These are phyloP conservation scores for Caenorhabditis sp. DNA, from an alignment of 2,888 invertebrate genomes.

Conservation along the genomic window DNA sequence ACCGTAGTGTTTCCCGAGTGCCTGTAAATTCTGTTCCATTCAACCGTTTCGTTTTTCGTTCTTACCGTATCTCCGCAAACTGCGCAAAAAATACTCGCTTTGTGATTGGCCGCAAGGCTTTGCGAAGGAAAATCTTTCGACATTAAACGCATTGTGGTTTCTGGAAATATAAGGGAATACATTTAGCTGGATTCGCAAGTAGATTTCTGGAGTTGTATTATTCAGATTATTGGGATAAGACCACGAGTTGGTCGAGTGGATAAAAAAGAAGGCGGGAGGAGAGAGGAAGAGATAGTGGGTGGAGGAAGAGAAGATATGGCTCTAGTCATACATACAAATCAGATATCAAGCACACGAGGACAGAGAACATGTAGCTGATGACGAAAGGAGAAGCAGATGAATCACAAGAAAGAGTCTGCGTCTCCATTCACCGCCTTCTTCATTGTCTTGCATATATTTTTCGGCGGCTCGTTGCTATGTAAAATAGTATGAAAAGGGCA, in stretches of 20 bases:
- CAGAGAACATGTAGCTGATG: conserved; percentile 30
- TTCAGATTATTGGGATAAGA: conserved; percentile 9
- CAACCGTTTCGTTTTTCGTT: neutral
- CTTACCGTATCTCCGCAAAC: conserved; percentile 67
- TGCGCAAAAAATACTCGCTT: conserved; percentile 60
- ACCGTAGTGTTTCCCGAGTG: conserved; percentile 77
- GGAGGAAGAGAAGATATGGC: neutral
- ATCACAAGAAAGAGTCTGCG: conserved; percentile 39
- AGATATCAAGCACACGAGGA: conserved; percentile 51
- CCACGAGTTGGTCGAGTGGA: conserved; percentile 4
- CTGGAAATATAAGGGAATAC: conserved; percentile 38
- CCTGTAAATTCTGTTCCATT: conserved; percentile 52
- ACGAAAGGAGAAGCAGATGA: conserved; percentile 40
- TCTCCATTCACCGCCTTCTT: conserved; percentile 26
- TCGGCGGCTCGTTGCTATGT: conserved; percentile 16
- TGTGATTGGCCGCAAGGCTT: conserved; percentile 62
- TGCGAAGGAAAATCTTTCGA: conserved; percentile 44
- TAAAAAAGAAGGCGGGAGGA: conserved; percentile 14
- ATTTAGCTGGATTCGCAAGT: conserved; percentile 16
- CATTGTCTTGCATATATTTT: conserved; percentile 38
- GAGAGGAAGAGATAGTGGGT: conserved; percentile 14
- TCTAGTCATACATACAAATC: conserved; percentile 47
- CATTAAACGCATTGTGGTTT: conserved; percentile 50
- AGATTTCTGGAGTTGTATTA: neutral
- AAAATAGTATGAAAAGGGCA: neutral